Percentiles rank a stretch among this genome's conserved stretches.
Conservation (phyloP, 2,888 invertebrate species). For the Lumbricus terrestris region DNA sequence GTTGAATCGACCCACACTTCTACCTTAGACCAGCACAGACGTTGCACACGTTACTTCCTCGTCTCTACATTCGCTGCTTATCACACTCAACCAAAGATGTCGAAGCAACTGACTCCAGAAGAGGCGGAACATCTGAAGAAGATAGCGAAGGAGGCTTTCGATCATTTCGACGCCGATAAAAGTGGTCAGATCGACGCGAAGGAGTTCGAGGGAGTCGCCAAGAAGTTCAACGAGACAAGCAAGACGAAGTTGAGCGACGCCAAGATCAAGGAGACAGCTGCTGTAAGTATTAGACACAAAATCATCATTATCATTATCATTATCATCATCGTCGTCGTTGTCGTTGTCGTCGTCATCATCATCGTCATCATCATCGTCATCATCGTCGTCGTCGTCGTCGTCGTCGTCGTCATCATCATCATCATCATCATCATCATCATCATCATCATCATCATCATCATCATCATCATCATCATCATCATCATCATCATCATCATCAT, state of each 20-base stretch:
- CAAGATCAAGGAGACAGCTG: too few species aligned
- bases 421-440: neutral
- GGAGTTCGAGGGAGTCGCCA: neutral
- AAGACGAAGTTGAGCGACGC: too few species aligned
- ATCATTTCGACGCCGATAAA: neutral
- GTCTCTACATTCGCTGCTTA: neutral
- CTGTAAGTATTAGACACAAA: neutral
- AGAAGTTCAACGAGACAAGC: neutral
- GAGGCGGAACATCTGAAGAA: neutral
- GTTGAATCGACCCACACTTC: neutral
- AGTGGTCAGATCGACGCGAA: neutral
- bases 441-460: too few species aligned
- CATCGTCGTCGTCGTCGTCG: neutral
- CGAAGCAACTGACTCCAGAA: neutral
- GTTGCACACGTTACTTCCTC: neutral
- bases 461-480: too few species aligned
- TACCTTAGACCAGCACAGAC: neutral
- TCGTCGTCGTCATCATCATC: neutral
- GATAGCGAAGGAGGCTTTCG: neutral
- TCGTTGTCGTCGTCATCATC: neutral
- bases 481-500: neutral
- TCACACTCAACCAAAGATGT: neutral
- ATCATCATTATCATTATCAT: neutral
- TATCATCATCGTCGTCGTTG: neutral
- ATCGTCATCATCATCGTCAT: neutral